Conservation (phyloP, 2,113 vertebrate genomes). For the Leptosomus discolor region DNA sequence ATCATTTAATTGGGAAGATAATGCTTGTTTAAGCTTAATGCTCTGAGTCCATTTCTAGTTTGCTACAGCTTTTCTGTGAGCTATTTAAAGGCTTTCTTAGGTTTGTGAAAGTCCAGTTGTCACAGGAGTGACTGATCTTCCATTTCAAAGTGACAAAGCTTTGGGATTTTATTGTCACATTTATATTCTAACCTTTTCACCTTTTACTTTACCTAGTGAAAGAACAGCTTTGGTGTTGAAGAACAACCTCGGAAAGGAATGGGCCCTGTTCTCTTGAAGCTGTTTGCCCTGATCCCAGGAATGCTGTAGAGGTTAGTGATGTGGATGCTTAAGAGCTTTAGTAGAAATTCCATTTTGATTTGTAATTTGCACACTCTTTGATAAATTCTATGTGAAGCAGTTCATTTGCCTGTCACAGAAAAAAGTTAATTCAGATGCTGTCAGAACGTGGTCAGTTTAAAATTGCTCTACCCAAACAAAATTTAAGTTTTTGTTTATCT, state of each 20-base stretch:
- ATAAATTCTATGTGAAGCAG: neutral
- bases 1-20: neutral
- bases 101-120: neutral
- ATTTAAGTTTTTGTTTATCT: neutral
- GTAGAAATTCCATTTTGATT: neutral
- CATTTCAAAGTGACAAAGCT: neutral
- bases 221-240: slow-evolving; percentile 34
- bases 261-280: slow-evolving; percentile 28
- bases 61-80: neutral
- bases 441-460: neutral
- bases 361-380: neutral
- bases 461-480: neutral
- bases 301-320: slow-evolving; percentile 58
- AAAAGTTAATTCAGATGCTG: neutral
- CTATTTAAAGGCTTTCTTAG: neutral
- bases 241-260: slow-evolving; percentile 27
- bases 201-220: slow-evolving; percentile 14
- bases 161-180: neutral
- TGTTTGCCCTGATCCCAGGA: slow-evolving; percentile 28
- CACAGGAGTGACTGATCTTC: neutral
- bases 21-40: neutral
- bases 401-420: neutral
- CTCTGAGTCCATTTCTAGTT: neutral
- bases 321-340: neutral
- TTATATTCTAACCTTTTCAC: slow-evolving; percentile 17